phyloP scores from a whole-genome alignment of 2,113 vertebrate species.

The Sprattus sprattus region DNA sequence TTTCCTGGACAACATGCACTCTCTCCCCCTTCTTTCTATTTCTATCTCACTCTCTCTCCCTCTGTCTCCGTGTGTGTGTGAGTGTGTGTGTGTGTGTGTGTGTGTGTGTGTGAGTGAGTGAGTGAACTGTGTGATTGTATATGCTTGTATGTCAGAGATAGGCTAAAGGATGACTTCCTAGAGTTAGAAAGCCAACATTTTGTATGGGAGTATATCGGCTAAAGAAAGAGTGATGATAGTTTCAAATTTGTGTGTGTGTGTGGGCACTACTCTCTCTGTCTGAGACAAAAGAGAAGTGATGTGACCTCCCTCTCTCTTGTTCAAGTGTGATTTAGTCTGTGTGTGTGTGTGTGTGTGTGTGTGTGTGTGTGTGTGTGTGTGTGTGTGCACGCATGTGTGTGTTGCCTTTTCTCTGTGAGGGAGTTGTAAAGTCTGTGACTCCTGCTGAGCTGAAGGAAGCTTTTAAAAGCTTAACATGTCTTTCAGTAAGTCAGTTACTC shows the following conservation, averaged over 20 bases:
- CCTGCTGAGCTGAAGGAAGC: slow-evolving; percentile 29
- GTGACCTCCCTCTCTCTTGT: neutral
- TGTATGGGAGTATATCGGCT: neutral
- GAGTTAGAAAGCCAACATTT: neutral
- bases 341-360: slow-evolving; percentile 28
- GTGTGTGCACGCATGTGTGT: slow-evolving; percentile 24
- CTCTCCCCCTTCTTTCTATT: neutral
- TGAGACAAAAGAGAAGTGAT: neutral
- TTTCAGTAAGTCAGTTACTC: neutral
- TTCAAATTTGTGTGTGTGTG: slow-evolving; percentile 34
- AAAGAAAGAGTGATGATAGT: neutral
- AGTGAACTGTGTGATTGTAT: no score
- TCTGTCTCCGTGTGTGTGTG: neutral
- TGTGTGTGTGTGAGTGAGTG: neutral
- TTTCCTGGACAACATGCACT: neutral
- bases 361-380: slow-evolving; percentile 8
- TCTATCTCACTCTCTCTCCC: neutral
- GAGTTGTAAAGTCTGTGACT: neutral
- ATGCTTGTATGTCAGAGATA: neutral
- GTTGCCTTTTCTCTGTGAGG: neutral
- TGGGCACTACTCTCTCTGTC: neutral
- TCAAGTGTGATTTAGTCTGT: neutral
- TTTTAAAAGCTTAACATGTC: slow-evolving; percentile 37
- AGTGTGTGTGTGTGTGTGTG: neutral
- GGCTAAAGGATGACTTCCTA: neutral